phyloP scores from a whole-genome alignment of 1,140 invertebrate species.

The Achroia grisella region DNA sequence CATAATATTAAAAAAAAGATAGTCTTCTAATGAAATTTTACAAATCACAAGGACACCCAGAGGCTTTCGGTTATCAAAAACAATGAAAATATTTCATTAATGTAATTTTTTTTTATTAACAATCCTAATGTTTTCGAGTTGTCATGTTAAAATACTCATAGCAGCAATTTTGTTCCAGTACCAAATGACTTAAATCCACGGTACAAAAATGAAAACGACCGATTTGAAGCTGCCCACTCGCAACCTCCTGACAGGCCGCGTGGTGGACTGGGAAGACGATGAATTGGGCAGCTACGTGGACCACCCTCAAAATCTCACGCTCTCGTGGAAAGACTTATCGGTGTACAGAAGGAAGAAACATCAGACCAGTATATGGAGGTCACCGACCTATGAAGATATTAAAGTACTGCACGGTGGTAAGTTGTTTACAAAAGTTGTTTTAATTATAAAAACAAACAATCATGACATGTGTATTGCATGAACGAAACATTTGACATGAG shows the following conservation, averaged over 20 bases:
- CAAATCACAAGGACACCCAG: too few relatives aligned
- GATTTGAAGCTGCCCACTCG: slow-evolving; percentile 48
- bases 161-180: slow-evolving; percentile 24
- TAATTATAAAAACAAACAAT: not conserved
- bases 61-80: too few relatives aligned
- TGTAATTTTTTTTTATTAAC: too few relatives aligned
- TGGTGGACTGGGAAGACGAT: slow-evolving; percentile 63
- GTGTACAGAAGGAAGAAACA: slow-evolving; percentile 56
- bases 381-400: slow-evolving; percentile 49
- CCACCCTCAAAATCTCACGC: slow-evolving; percentile 49
- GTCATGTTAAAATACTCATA: too few relatives aligned
- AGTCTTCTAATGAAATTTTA: too few relatives aligned
- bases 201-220: slow-evolving; percentile 43
- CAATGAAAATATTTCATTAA: too few relatives aligned
- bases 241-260: slow-evolving; percentile 52
- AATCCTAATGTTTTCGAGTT: too few relatives aligned
- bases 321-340: slow-evolving; percentile 63
- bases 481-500: too few relatives aligned
- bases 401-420: slow-evolving; percentile 62
- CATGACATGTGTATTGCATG: too few relatives aligned
- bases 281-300: slow-evolving; percentile 42
- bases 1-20: too few relatives aligned
- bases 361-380: slow-evolving; percentile 36
- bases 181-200: slow-evolving; percentile 55
- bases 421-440: slow-evolving; percentile 5